These are phyloP conservation scores for Drosophila jambulina DNA, from an alignment of 1,140 invertebrate species.

Conservation along the genomic window DNA sequence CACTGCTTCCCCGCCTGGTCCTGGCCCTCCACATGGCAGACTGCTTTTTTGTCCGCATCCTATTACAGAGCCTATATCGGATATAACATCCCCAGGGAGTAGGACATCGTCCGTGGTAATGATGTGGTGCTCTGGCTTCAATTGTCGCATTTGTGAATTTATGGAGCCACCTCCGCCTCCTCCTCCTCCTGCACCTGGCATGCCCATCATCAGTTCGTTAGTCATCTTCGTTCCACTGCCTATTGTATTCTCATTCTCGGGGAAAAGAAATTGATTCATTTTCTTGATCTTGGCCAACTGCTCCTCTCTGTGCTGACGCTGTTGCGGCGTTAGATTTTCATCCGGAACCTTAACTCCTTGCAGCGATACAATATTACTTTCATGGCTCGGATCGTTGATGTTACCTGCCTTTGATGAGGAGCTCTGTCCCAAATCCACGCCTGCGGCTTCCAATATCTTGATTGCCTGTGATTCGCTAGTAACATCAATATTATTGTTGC, in stretches of 20 bases:
- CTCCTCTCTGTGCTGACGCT: conserved; percentile 96
- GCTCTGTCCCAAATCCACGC: conserved; percentile 56
- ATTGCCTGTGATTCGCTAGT: conserved; percentile 56
- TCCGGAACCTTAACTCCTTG: conserved; percentile 96
- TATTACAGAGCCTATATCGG: conserved; percentile 62
- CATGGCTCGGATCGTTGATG: conserved; percentile 37
- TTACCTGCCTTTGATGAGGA: conserved; percentile 30
- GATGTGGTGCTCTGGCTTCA: conserved; percentile 52
- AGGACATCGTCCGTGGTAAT: conserved; percentile 51
- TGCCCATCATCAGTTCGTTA: conserved; percentile 55
- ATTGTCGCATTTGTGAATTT: conserved; percentile 61
- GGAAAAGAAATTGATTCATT: conserved; percentile 96
- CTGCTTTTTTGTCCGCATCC: conserved; percentile 51
- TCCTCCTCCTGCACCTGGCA: conserved; percentile 21
- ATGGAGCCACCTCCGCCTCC: conserved; percentile 9
- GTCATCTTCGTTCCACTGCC: conserved; percentile 33
- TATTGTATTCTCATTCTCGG: conserved; percentile 86
- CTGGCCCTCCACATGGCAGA: conserved; percentile 40
- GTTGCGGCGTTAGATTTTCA: conserved; percentile 98
- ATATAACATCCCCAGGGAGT: conserved; percentile 54
- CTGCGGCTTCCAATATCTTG: conserved; percentile 66
- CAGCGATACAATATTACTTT: conserved; percentile 86
- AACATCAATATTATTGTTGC: conserved; percentile 23
- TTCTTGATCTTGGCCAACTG: conserved; percentile 95
- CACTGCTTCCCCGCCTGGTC: conserved; percentile 14